Conservation (phyloP, 2,888 invertebrate species). For the Diarsia mendica region DNA sequence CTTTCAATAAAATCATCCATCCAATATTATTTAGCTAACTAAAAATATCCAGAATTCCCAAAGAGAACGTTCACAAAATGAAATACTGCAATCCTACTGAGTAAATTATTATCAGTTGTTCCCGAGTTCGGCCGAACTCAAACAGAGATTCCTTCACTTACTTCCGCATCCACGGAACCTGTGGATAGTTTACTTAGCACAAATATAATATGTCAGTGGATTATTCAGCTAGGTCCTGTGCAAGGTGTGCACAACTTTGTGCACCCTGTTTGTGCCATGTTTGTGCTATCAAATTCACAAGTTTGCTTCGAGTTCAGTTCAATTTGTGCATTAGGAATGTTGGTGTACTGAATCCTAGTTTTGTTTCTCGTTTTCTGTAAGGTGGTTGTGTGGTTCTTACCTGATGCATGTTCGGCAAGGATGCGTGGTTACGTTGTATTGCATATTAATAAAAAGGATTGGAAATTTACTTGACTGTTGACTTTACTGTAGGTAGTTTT, state of each 20-base stretch:
- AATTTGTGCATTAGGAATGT: conserved; percentile 46
- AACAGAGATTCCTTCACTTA: conserved; percentile 44
- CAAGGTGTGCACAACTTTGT: conserved; percentile 57
- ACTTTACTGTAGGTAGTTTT: too few relatives aligned
- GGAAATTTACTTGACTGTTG: neutral
- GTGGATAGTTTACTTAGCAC: conserved; percentile 54
- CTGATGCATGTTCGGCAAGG: neutral
- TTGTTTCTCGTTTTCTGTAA: conserved; percentile 15
- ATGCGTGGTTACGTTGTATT: neutral
- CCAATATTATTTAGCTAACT: neutral
- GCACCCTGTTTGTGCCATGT: conserved; percentile 49
- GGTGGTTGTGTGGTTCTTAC: neutral
- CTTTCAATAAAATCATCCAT: neutral
- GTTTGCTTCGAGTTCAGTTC: conserved; percentile 54
- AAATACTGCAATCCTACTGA: conserved; percentile 4
- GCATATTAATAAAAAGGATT: neutral
- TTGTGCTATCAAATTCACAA: conserved; percentile 57
- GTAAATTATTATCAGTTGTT: conserved; percentile 10
- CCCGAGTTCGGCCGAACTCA: conserved; percentile 28
- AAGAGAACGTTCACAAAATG: conserved; percentile 15
- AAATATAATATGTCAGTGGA: conserved; percentile 63
- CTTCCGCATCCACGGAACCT: conserved; percentile 40
- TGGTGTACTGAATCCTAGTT: conserved; percentile 22
- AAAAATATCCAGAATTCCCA: conserved; percentile 1
- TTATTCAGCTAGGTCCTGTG: conserved; percentile 57